Percentiles rank a stretch among this genome's conserved stretches.
Evolutionary conservation across 1,140 invertebrate species (phyloP).

Genomic region (Charaxes varanes): DNA sequence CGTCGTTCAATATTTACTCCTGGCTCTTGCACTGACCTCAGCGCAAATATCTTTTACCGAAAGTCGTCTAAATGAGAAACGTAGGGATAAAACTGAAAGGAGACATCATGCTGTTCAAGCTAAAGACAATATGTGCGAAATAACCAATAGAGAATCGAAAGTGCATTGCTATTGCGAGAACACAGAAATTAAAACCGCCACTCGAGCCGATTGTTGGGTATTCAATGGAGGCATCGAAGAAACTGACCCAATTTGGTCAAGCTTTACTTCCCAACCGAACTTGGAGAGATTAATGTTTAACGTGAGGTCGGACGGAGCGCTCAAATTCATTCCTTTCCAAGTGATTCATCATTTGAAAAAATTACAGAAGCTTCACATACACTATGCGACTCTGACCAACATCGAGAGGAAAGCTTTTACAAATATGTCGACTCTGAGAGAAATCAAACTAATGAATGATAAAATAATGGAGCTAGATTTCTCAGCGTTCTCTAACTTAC

Average conservation of each 20-base stretch:
- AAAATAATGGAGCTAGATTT: slow-evolving; percentile 79
- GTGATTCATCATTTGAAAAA: slow-evolving; percentile 79
- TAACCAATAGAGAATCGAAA: slow-evolving; percentile 62
- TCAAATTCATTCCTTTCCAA: slow-evolving; percentile 81
- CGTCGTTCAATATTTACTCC: slow-evolving; percentile 65
- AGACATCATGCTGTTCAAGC: slow-evolving; percentile 45
- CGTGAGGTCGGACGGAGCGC: slow-evolving; percentile 77
- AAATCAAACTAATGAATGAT: slow-evolving; percentile 81
- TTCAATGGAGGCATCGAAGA: slow-evolving; percentile 78
- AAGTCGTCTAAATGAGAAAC: slow-evolving; percentile 68
- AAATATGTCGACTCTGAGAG: slow-evolving; percentile 79
- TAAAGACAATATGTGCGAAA: slow-evolving; percentile 69
- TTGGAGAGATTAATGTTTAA: slow-evolving; percentile 80
- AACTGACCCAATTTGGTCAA: slow-evolving; percentile 80
- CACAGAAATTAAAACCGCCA: slow-evolving; percentile 54
- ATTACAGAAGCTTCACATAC: slow-evolving; percentile 79
- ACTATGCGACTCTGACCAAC: slow-evolving; percentile 80
- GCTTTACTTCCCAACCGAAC: slow-evolving; percentile 80
- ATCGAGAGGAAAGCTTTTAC: slow-evolving; percentile 82
- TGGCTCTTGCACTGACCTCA: slow-evolving; percentile 63
- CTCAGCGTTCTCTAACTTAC: slow-evolving; percentile 81
- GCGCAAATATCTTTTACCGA: slow-evolving; percentile 68
- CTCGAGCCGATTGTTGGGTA: slow-evolving; percentile 76
- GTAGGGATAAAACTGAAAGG: slow-evolving; percentile 63
- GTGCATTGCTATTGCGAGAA: slow-evolving; percentile 71